Conservation (phyloP, 2,797 vertebrate genomes). For the Crypturellus tataupa region DNA sequence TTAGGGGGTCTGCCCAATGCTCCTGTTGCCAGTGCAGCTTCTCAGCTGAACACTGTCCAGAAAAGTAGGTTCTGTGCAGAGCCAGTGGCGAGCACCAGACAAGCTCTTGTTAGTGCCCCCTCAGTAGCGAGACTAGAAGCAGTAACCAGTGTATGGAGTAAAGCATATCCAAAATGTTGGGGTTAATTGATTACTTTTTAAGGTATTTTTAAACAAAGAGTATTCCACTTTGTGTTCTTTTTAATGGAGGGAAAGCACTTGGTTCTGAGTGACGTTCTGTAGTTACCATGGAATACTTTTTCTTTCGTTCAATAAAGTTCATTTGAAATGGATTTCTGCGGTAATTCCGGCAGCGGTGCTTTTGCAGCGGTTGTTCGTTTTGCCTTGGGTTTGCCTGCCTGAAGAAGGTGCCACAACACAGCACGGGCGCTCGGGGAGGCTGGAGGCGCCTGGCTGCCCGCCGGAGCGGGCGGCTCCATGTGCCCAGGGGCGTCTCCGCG, state of each 20-base stretch:
- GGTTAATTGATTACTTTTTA: slow-evolving; percentile 75
- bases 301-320: slow-evolving; percentile 66
- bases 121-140: slow-evolving; percentile 76
- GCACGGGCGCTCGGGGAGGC: background rate
- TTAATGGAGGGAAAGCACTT: slow-evolving; percentile 53
- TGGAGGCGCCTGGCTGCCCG: background rate
- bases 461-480: background rate
- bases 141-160: slow-evolving; percentile 56
- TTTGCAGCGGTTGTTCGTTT: background rate
- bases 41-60: slow-evolving; percentile 71
- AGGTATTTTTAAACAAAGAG: slow-evolving; percentile 61
- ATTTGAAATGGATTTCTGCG: slow-evolving; percentile 72
- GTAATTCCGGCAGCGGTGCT: slow-evolving; percentile 39
- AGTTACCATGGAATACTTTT: slow-evolving; percentile 55
- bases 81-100: slow-evolving; percentile 76
- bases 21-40: slow-evolving; percentile 55
- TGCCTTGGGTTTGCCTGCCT: background rate
- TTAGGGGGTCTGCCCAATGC: slow-evolving; percentile 40
- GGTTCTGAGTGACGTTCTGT: slow-evolving; percentile 65
- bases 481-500: background rate
- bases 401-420: background rate
- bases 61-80: slow-evolving; percentile 78
- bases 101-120: slow-evolving; percentile 77
- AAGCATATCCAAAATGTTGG: slow-evolving; percentile 60
- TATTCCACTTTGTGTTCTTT: slow-evolving; percentile 58